Conservation (phyloP, 2,113 vertebrate species). For the Delphinapterus leucas region DNA sequence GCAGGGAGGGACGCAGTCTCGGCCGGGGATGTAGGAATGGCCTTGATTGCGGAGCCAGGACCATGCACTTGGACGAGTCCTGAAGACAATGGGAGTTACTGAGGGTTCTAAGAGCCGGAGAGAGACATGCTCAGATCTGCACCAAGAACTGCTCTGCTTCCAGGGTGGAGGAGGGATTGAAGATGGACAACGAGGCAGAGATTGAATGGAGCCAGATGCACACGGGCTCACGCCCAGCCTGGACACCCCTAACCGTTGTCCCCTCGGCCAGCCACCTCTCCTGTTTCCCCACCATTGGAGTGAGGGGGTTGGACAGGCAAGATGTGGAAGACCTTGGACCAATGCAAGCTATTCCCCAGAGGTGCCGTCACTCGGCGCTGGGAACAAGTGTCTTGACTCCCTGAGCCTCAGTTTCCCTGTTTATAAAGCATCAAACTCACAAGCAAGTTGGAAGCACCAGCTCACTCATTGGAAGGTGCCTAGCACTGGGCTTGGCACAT, state of each 20-base stretch:
- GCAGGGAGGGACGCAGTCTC: background rate
- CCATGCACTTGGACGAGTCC: accelerated
- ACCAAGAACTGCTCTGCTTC: background rate
- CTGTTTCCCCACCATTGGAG: background rate
- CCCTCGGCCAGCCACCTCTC: background rate
- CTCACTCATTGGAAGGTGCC: background rate
- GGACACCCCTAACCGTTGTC: accelerated
- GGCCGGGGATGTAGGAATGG: accelerated
- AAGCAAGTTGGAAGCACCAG: background rate
- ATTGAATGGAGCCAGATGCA: accelerated
- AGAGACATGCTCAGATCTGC: background rate
- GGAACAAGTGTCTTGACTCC: accelerated
- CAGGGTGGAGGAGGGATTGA: accelerated
- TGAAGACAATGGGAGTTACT: accelerated
- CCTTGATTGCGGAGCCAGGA: background rate
- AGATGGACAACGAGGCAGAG: accelerated
- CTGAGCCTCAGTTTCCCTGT: background rate
- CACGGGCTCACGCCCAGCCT: background rate
- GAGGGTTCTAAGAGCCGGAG: background rate
- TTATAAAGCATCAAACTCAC: background rate
- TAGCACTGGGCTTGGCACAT: background rate
- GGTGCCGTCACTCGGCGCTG: accelerated
- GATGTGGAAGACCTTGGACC: background rate
- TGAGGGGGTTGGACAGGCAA: background rate
- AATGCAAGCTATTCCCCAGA: accelerated